Evolutionary conservation across 2,797 vertebrate species (phyloP), one percentile per base, ranked within the genome.

Genomic region (Lophius americanus): DNA sequence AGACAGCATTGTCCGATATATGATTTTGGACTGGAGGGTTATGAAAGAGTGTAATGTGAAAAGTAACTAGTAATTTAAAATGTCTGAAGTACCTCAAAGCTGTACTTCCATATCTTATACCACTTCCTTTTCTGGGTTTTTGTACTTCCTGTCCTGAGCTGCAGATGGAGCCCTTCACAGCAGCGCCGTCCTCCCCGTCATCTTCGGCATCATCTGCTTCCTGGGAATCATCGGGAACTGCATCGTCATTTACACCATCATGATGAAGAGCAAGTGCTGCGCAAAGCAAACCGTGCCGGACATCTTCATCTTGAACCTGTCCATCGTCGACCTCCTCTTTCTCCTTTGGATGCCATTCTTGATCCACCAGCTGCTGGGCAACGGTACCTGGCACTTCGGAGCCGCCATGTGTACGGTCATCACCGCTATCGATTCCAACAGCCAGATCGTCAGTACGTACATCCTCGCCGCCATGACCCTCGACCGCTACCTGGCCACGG

Each of bases 371-470:
- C 92, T 96, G 81, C 83, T 96, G 51, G 95, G 95, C 50, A 94
- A 96, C 0, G 95, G 95, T 4, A 93, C 93, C 0, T 96, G 95
- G 95, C 93, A 94, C 71, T 96, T 96, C 7, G 95, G 95, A 3
- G 92, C 92, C 3, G 53, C 91, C 0, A 89, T 96, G 68, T 96
- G 95, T 71, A 96, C 94, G 0, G 90, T 95, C 73, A 96, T 96
- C 86, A 95, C 95, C 0, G 93, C 94, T 0, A 86, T 96, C 3
- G 95, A 96, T 87, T 95, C 94, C n/a, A 95, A 96, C 81, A 96
- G 95, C 76, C 95, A 96, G 83, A 95, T 96, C 4, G 95, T 95
- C 53, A 96, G 95, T 74, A 96, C 95, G 14, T 96, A 96, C 78
- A 95, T 96, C 81, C 92, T 96, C 46, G 96, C 94, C 0, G 94